phyloP scores from a whole-genome alignment of 2,113 vertebrate species.

The Tyrannus savana region DNA sequence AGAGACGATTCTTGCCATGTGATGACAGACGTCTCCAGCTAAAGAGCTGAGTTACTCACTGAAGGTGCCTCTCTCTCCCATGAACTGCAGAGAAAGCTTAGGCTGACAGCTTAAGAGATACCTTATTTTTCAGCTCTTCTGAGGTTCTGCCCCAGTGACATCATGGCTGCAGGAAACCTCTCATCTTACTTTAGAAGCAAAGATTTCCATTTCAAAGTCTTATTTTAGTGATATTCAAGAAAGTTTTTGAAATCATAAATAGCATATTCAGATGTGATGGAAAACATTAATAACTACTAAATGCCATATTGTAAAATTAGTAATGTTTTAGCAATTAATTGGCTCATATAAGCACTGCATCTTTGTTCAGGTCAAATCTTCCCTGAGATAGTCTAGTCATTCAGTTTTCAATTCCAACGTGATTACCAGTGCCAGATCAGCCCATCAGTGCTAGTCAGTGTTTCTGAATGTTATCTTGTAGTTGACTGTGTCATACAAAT shows the following conservation, averaged over 20 bases:
- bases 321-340: background rate
- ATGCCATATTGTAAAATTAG: background rate
- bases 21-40: background rate
- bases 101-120: background rate
- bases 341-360: background rate
- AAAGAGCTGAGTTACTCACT: background rate
- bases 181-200: background rate
- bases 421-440: background rate
- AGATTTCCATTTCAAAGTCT: background rate
- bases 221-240: background rate
- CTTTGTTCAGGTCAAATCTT: background rate
- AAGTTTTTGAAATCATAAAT: background rate
- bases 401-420: background rate
- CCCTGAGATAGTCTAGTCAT: background rate
- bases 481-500: background rate
- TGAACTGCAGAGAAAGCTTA: background rate
- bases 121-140: background rate
- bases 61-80: background rate
- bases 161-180: background rate
- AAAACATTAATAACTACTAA: background rate
- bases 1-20: background rate
- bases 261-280: background rate
- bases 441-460: background rate
- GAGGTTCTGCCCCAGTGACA: background rate
- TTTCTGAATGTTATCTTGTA: background rate